Evolutionary conservation across 2,797 vertebrate species (phyloP), one percentile per base, ranked within the genome.

Genomic region (Helicolenus hilgendorfi): DNA sequence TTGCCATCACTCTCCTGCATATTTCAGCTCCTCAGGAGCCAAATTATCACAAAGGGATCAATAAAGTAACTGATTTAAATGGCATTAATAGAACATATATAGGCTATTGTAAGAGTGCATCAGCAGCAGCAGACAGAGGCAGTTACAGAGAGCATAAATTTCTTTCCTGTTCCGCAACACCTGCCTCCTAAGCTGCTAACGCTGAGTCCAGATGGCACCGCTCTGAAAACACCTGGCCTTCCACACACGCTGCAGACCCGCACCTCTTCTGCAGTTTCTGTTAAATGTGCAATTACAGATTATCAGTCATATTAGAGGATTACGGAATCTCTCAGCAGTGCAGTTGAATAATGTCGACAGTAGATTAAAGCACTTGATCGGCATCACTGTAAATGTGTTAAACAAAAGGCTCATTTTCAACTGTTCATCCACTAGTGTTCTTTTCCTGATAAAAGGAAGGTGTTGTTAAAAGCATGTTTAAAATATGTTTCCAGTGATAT

Each of bases 211-310:
- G 96, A 97, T 97, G 97, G 97, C 91, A 83, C 72, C 14, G 33
- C 91, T 96, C 94, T 88, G 88, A 78, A 88, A 96, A 96, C 96
- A 97, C 95, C 97, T 96, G 95, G 91, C 91, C 85, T 82, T 90
- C 87, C 89, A 70, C 92, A 64, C 87, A 82, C 79, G 80, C 84
- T 82, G 80, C 72, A 77, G 68, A 58, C 82, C 85, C 81, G 75
- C 10, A 63, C 56, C 63, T 85, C 79, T 73, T 83, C 86, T 79
- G 77, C 84, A 84, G 70, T 83, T 60, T 70, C 74, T 87, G 68
- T 90, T 88, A 85, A 89, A 60, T 92, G 90, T 91, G 94, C 79
- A 83, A 85, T 94, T 92, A 91, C 60, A 92, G 74, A 92, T 89
- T 55, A 84, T 79, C 33, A 24, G 73, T 24, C 38, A 5, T 65